Base-by-base conservation (phyloP, 2,797 vertebrate genomes). In the Parauchenoglanis ngamensis region DNA sequence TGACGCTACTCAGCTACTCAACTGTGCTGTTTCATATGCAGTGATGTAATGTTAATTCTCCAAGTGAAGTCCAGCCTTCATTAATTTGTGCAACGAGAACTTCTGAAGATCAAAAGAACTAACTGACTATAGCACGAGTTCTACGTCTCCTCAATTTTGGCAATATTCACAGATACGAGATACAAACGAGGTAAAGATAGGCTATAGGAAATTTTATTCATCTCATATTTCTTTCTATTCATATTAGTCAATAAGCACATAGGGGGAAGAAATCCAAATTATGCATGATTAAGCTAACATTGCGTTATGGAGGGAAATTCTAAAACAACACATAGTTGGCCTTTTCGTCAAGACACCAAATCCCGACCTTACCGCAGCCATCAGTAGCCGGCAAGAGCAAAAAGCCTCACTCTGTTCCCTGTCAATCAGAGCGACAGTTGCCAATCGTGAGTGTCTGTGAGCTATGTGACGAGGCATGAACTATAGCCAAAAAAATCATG, bases 41-140 rank as follows among this genome's bases (percentile, higher is more conserved):
- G 84, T 90, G 92, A 92, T 91, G 89, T 91, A 91, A 91, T 68
- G 67, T 52, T 83, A 89, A 56, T 75, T 72, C 75, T 86, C 68
- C 75, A 21, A 80, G 73, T 80, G 40, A 68, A 79, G 65, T 28
- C 31, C 80, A 82, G 61, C n/a, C 52, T 31, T 54, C 81, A 52
- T 52, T 52, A 61, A n/a, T 61, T 35, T 63, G 35, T 61, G 35
- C 4, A 61, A 28, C 28, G 35, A 57, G 57, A 80, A 79, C 10
- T 25, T 79, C 23, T 79, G 19, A 57, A 59, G 77, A 79, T 57
- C 77, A 57, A 79, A 79, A 23, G 56, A 79, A 40, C 28, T 57
- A 56, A 56, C 52, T 56, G 77, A 79, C 21, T 59, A 40, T 10
- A 79, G 77, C 77, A 59, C 54, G 35, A 59, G 56, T 79, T 59